Percentiles rank a stretch among this genome's conserved stretches.
Conservation (phyloP, 2,888 invertebrate genomes). For the Octonoba sinensis region DNA sequence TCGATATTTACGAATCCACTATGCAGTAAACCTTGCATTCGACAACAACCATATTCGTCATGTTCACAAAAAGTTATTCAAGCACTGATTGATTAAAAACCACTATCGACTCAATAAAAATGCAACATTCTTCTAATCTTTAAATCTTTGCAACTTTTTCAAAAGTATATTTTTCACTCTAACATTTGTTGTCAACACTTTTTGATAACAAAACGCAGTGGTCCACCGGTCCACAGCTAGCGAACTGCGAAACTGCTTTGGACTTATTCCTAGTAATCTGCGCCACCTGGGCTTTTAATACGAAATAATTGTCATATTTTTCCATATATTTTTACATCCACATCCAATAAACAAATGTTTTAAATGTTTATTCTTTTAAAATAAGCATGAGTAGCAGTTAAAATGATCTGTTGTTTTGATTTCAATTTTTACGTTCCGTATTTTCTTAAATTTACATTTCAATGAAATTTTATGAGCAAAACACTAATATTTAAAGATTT, state of each 20-base stretch:
- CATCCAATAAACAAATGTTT: too few relatives aligned
- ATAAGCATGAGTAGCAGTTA: too few relatives aligned
- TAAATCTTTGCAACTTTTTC: too few relatives aligned
- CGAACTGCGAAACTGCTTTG: slow-evolving; percentile 57
- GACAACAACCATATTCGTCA: slow-evolving; percentile 32
- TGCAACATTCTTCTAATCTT: not conserved
- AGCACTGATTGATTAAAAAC: slow-evolving; percentile 8
- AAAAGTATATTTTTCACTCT: too few relatives aligned
- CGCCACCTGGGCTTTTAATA: slow-evolving; percentile 38
- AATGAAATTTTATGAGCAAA: too few relatives aligned
- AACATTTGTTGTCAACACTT: too few relatives aligned
- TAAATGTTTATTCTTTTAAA: too few relatives aligned
- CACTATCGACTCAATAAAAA: slow-evolving; percentile 5
- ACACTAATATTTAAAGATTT: too few relatives aligned
- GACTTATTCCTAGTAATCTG: slow-evolving; percentile 16
- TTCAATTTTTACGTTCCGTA: too few relatives aligned
- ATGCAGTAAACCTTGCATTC: slow-evolving; percentile 48
- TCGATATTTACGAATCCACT: slow-evolving; percentile 51
- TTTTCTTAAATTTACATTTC: too few relatives aligned
- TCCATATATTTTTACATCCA: too few relatives aligned
- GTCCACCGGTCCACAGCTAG: slow-evolving; percentile 48
- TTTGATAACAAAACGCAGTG: slow-evolving; percentile 9
- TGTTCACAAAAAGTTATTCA: slow-evolving; percentile 17
- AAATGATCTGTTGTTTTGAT: too few relatives aligned
- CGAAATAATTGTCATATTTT: slow-evolving; percentile 8